Evolutionary conservation across 2,797 vertebrate species (phyloP).

Genomic region (Pipistrellus pygmaeus): DNA sequence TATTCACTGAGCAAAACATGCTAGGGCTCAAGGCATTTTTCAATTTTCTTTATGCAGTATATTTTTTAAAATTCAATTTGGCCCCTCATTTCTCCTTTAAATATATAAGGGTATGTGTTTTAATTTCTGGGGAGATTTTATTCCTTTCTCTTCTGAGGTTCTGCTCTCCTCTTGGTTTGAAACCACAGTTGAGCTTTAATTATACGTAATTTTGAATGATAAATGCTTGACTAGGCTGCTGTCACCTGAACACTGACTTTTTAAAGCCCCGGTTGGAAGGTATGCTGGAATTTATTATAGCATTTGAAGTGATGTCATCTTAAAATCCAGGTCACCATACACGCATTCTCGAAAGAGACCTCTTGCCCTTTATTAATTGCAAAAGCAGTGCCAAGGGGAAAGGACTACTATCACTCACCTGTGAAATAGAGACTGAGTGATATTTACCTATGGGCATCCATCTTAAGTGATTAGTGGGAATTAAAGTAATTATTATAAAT

Average conservation of each 20-base stretch:
- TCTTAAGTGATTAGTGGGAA: slow-evolving; percentile 77
- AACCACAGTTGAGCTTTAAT: slow-evolving; percentile 33
- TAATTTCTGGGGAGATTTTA: neutral
- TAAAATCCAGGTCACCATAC: slow-evolving; percentile 45
- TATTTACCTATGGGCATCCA: slow-evolving; percentile 78
- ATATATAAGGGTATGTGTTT: neutral
- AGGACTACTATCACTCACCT: slow-evolving; percentile 42
- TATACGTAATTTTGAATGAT: neutral
- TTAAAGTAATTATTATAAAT: slow-evolving; percentile 80
- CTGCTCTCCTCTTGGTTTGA: neutral
- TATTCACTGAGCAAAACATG: too few relatives aligned
- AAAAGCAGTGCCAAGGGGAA: neutral
- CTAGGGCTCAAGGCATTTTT: neutral
- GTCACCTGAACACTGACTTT: slow-evolving; percentile 34
- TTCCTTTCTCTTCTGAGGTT: neutral
- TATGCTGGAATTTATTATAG: slow-evolving; percentile 57
- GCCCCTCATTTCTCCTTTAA: neutral
- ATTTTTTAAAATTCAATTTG: neutral
- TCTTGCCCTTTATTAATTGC: slow-evolving; percentile 75
- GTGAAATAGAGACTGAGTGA: slow-evolving; percentile 37
- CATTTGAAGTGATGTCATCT: slow-evolving; percentile 50
- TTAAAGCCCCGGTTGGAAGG: slow-evolving; percentile 31
- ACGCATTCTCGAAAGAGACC: slow-evolving; percentile 62
- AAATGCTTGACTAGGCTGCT: neutral
- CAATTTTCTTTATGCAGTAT: neutral